Base-by-base conservation (phyloP, 1,140 invertebrate species). In the Littorina saxatilis region DNA sequence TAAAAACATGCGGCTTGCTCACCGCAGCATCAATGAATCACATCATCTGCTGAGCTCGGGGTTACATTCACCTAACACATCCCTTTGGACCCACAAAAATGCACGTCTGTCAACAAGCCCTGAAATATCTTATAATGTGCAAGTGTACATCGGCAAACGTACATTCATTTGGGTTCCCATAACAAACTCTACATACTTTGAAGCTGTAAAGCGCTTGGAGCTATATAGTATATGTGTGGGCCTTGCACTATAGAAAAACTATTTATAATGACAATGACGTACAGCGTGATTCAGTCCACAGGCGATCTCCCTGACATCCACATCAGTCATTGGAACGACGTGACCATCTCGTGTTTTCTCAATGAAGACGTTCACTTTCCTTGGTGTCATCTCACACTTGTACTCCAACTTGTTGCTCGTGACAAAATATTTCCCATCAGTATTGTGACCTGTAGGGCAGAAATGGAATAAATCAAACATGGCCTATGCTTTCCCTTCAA, bases 401-500 rank as follows among this genome's bases (percentile, higher is more conserved):
- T 95, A 98, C 82, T 95, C 95, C 84, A 98, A 93, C 89, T 98
- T 98, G 40, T 95, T 97, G 82, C 95, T 96, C 23, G 96, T 97
- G 61, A 97, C 95, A 91, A 99, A 98, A 88, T 97, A 98, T 92
- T 98, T 97, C 32, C 97, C 97, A 92, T 98, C 97, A 9, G 96
- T 96, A 87, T 98, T 98, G 91, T 98, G 97, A 73, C 97, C 96
- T 95, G 88, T 13, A 89, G 89, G 27, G 9, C 17, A 15, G 20
- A 52, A 52, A 13, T 17, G 35, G 15, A 70, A 70, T 13, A 35
- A 7, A 27, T 70, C 4, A 70, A 39, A 70, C 17, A 17, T 47
- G 7, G 17, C 43, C 43, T n/a, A n/a, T n/a, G n/a, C n/a, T n/a
- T n/a, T n/a, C n/a, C n/a, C n/a, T n/a, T n/a, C n/a, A n/a, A n/a